phyloP scores from a whole-genome alignment of 2,797 vertebrate genomes.

The Manis javanica region DNA sequence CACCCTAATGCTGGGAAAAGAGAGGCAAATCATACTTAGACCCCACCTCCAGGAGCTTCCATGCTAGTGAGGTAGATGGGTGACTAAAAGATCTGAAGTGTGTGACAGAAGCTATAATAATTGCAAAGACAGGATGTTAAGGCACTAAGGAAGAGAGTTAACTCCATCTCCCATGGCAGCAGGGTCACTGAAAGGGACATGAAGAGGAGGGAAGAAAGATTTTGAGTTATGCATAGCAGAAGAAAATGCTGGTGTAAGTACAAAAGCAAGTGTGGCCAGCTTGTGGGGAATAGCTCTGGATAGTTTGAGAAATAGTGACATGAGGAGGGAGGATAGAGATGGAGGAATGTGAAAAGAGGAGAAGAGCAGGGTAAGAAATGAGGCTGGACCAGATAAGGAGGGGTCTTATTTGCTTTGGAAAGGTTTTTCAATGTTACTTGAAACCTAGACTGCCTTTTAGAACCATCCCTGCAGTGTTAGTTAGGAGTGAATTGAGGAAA shows the following conservation, averaged over 20 bases:
- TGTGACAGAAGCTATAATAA: background rate
- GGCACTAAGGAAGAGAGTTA: background rate
- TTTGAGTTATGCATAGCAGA: fast-evolving
- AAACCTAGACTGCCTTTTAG: background rate
- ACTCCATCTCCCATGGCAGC: background rate
- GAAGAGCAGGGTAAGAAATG: background rate
- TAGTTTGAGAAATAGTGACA: background rate
- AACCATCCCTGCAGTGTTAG: background rate
- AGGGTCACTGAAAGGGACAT: background rate
- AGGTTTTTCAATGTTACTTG: background rate
- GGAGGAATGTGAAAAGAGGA: background rate
- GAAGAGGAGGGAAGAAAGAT: background rate
- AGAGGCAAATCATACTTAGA: background rate
- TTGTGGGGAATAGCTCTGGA: background rate
- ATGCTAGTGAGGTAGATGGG: background rate
- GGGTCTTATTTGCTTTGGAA: background rate
- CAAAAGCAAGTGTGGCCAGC: background rate
- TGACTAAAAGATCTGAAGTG: background rate
- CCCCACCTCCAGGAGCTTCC: background rate
- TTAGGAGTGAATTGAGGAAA: background rate
- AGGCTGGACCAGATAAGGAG: background rate
- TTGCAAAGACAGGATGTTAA: background rate
- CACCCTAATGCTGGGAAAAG: background rate
- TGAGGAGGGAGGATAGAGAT: background rate
- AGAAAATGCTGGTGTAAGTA: background rate